These are phyloP conservation scores for Cephus sareptanus DNA, from an alignment of 2,888 invertebrate species.

Conservation along the genomic window DNA sequence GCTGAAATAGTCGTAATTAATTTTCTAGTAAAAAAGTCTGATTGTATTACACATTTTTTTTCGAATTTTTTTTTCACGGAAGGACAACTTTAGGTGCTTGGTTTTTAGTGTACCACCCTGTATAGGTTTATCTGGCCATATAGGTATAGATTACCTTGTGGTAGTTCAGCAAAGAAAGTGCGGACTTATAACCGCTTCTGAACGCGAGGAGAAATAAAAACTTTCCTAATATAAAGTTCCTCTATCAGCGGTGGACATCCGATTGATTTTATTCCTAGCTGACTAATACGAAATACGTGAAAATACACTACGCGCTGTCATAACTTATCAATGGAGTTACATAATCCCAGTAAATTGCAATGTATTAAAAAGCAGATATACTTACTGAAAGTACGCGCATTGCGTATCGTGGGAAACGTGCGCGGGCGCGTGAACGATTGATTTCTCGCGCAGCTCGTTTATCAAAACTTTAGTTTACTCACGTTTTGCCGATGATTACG, in stretches of 20 bases:
- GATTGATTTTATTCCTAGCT: slow-evolving; percentile 46
- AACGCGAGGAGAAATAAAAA: slow-evolving; percentile 48
- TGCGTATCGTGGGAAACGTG: neutral
- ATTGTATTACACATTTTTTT: neutral
- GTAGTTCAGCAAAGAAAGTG: slow-evolving; percentile 20
- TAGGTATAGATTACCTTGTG: slow-evolving; percentile 17
- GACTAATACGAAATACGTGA: slow-evolving; percentile 21
- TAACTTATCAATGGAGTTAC: neutral
- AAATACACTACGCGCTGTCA: neutral
- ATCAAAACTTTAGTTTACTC: no score
- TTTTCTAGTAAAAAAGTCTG: neutral
- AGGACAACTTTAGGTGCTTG: neutral
- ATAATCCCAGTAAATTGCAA: neutral
- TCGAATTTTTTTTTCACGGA: neutral
- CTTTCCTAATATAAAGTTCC: slow-evolving; percentile 57
- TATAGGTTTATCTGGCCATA: neutral
- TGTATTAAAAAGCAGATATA: neutral
- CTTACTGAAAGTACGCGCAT: neutral
- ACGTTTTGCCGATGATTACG: no score
- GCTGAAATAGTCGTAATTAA: no score
- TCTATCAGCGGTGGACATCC: slow-evolving; percentile 36
- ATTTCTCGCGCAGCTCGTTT: no score
- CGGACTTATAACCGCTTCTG: slow-evolving; percentile 36
- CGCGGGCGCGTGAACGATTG: neutral
- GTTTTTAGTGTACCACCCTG: neutral